Base-by-base conservation (phyloP, 2,113 vertebrate genomes). In the Hydrochoerus hydrochaeris region DNA sequence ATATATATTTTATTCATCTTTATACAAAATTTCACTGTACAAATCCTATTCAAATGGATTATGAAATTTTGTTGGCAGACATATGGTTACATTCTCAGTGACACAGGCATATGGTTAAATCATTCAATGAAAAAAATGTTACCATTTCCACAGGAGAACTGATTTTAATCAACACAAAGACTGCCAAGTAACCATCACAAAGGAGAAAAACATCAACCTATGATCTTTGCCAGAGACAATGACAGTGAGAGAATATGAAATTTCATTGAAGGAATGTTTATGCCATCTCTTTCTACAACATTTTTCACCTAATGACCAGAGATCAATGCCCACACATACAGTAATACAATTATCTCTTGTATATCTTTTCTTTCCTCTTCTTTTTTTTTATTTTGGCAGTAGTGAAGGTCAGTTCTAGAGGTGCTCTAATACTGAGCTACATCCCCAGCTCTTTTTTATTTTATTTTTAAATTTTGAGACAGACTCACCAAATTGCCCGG, bases 1-100 rank as follows among this genome's bases (percentile, higher is more conserved):
- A 88, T 94, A 81, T 92, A 90, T 90, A 77, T 97, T 97, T 94
- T 91, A 87, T 94, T 97, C 80, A 85, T 94, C 62, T 91, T 87
- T 63, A 84, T 28, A 85, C 46, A 49, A 89, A 81, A 78, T 78
- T 95, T 96, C 80, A 90, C 92, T 73, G 13, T 46, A 63, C 63
- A 85, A 77, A 93, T 54, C 24, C 62, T 67, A 54, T 49, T 16
- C 28, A 62, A 77, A 65, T 87, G 91, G 95, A 83, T 94, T 91
- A 94, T 82, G 84, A 92, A 77, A 95, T 78, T 96, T 93, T 75
- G 35, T 93, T 96, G 52, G 91, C 69, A 96, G 95, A 89, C 89
- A 52, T 73, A 85, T 93, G 93, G 80, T 82, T 87, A 90, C 0
- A 11, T 32, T 88, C 86, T 96, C 82, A 81, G 9, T 75, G 71